Base-by-base conservation (phyloP, 2,113 vertebrate species). In the Corydoras sp. region DNA sequence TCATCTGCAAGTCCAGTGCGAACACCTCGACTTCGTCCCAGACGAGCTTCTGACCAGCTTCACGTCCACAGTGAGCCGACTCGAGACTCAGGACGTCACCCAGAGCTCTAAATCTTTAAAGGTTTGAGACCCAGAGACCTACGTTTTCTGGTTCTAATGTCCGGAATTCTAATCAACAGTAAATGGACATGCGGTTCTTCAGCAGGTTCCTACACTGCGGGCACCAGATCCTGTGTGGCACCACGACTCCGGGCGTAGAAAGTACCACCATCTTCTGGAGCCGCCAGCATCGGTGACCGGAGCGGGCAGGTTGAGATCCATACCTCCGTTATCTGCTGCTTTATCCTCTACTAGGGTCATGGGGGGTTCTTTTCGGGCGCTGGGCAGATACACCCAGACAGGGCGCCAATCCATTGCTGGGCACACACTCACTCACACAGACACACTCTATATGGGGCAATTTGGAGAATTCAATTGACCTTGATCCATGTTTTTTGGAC, bases 181-280 rank as follows among this genome's bases (percentile, higher is more conserved):
- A 56, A n/a, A 56, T 12, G 3, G 15, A 14, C 3, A 13, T 1
- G 54, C 9, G 10, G 54, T 56, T 56, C 65, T 74, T 69, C 32
- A 56, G 15, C 69, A 95, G 96, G 82, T 79, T 35, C 68, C 55
- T 76, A 85, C 83, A 59, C 77, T 88, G 7, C 88, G 89, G 8
- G 31, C 75, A 2, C 74, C 80, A 0, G 91, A 92, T 83, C 68
- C 54, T 13, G 88, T 95, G 70, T 96, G 95, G 94, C 90, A 92
- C 82, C 91, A 95, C 71, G 83, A 90, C 2, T 13, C 84, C 50
- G 78, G 64, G 74, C 86, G 88, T 55, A 88, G 82, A 81, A 94
- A 92, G 83, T 92, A 93, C 83, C 89, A 84, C 66, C 85, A 91
- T 76, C 81, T 95, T 78, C 85, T 92, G 71, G 92, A 93, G 65